phyloP scores from a whole-genome alignment of 1,140 invertebrate genomes.

The Charaxes varanes region DNA sequence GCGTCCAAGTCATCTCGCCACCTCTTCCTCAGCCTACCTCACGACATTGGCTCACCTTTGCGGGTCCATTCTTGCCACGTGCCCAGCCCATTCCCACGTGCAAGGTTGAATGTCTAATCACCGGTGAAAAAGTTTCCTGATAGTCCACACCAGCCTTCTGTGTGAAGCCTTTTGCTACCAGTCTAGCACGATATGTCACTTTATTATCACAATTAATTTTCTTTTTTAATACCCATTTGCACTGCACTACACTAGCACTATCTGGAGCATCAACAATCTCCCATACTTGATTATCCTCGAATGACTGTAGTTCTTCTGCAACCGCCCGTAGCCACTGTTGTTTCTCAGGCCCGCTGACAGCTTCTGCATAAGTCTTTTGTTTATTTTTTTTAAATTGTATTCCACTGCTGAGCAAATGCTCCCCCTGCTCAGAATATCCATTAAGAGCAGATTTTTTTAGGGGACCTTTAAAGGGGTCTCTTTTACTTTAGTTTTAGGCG shows the following conservation, averaged over 20 bases:
- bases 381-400: too few species aligned
- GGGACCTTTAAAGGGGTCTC: too few species aligned
- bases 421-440: too few species aligned
- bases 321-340: constrained; percentile 9
- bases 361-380: too few species aligned
- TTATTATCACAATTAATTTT: constrained; percentile 12
- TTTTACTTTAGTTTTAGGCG: too few species aligned
- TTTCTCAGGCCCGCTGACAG: constrained; percentile 6
- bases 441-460: too few species aligned
- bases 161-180: constrained; percentile 15
- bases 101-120: constrained; percentile 10
- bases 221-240: constrained; percentile 18
- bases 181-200: constrained; percentile 11
- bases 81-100: too few species aligned
- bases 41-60: too few species aligned
- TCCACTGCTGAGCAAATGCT: too few species aligned
- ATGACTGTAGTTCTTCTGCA: constrained; percentile 7
- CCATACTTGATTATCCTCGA: constrained; percentile 15
- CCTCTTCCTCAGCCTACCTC: too few species aligned
- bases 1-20: too few species aligned
- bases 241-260: constrained; percentile 4
- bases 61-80: too few species aligned
- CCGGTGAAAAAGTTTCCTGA: constrained; percentile 18
- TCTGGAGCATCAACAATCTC: constrained; percentile 8
- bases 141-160: constrained; percentile 15